Conservation (phyloP, 2,888 invertebrate species). For the Stegana nigrithorax region DNA sequence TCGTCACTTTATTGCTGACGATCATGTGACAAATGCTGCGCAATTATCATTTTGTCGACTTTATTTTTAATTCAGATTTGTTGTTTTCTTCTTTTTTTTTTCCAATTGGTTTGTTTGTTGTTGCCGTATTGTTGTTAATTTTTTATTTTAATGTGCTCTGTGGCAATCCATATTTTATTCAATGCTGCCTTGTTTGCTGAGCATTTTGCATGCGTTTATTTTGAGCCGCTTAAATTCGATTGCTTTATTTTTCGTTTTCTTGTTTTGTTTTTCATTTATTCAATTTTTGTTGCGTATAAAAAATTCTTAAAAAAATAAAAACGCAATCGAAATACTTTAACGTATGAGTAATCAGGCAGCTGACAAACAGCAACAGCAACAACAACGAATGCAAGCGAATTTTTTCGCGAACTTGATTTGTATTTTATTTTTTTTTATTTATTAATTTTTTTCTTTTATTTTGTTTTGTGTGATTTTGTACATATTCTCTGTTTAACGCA, state of each 20-base stretch:
- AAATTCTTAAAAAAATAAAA: background rate
- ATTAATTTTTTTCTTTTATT: constrained; percentile 19
- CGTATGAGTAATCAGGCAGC: constrained; percentile 48
- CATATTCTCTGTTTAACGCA: no score
- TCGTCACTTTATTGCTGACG: background rate
- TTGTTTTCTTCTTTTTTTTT: background rate
- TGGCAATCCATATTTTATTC: constrained; percentile 15
- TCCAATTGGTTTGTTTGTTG: background rate
- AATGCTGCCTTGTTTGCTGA: background rate
- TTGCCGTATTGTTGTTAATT: background rate
- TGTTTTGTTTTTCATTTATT: no score
- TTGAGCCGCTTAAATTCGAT: no score
- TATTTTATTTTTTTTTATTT: constrained; percentile 16
- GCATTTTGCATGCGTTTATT: background rate
- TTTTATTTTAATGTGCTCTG: background rate
- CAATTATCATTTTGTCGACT: background rate
- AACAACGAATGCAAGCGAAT: constrained; percentile 30
- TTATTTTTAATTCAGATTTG: background rate
- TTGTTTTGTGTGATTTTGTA: constrained; percentile 13
- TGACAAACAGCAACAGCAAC: constrained; percentile 28
- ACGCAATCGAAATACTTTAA: constrained; percentile 43
- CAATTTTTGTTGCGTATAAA: no score
- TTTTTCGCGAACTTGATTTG: no score
- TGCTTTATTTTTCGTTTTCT: background rate
- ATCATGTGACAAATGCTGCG: constrained; percentile 4